Evolutionary conservation across 2,113 vertebrate species (phyloP).

Genomic region (Falco punctatus): DNA sequence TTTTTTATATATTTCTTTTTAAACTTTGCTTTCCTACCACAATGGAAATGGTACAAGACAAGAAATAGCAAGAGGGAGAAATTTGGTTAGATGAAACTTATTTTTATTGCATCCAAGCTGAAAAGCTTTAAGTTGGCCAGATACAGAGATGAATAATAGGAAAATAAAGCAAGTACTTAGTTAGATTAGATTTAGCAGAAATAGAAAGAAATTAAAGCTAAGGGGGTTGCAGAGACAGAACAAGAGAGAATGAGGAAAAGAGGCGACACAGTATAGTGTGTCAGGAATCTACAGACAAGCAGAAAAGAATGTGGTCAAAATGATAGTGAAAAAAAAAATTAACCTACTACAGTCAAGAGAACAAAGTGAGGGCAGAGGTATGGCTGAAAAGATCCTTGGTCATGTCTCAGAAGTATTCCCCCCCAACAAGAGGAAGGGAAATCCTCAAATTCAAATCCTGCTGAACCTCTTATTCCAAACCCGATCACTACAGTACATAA

Average conservation of each 20-base stretch:
- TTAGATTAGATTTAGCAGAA: not conserved
- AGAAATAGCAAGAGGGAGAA: not conserved
- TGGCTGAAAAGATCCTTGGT: not conserved
- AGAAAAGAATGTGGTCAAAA: not conserved
- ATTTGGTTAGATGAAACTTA: not conserved
- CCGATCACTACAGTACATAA: not conserved
- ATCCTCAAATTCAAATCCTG: not conserved
- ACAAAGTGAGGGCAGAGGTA: not conserved
- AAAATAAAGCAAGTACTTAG: not conserved
- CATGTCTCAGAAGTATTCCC: accelerated
- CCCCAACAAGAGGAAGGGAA: not conserved
- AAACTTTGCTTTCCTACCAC: not conserved
- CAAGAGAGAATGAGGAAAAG: not conserved
- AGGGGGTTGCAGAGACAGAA: not conserved
- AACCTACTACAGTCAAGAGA: not conserved
- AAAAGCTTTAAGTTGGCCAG: not conserved
- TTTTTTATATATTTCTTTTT: not conserved
- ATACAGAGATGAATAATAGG: accelerated
- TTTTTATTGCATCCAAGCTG: not conserved
- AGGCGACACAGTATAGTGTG: accelerated
- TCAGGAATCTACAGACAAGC: not conserved
- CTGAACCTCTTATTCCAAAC: not conserved
- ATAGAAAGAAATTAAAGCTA: not conserved
- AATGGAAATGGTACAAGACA: not conserved
- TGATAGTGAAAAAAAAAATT: not conserved